Conservation (phyloP, 2,797 vertebrate species). For the Parambassis ranga region DNA sequence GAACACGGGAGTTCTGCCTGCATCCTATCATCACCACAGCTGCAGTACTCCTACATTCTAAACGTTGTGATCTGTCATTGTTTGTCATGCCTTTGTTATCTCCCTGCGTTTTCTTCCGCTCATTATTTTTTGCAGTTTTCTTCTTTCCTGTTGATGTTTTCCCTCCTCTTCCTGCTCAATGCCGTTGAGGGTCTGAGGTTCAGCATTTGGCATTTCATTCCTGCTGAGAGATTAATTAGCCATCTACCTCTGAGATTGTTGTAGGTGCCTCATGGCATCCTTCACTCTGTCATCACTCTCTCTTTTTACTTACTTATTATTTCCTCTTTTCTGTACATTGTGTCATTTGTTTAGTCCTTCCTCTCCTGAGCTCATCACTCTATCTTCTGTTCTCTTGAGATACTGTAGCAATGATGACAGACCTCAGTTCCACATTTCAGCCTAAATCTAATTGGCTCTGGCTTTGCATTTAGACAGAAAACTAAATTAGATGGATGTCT, state of each 20-base stretch:
- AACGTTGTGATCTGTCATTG: not conserved
- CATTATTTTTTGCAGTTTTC: slow-evolving; percentile 31
- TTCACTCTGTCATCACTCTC: slow-evolving; percentile 37
- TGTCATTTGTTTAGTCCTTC: slow-evolving; percentile 1
- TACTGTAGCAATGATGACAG: not conserved
- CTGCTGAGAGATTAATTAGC: slow-evolving; percentile 69
- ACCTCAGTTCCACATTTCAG: slow-evolving; percentile 5
- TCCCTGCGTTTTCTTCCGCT: slow-evolving; percentile 4
- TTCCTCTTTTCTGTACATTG: slow-evolving; percentile 3
- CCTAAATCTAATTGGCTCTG: slow-evolving; percentile 23
- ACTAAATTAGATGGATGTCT: slow-evolving; percentile 30
- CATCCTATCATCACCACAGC: not conserved
- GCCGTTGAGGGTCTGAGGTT: slow-evolving; percentile 29
- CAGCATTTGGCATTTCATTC: slow-evolving; percentile 49
- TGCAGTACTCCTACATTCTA: not conserved
- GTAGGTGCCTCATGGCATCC: slow-evolving; percentile 40
- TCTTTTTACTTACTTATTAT: slow-evolving; percentile 4
- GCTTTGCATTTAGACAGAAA: slow-evolving; percentile 34
- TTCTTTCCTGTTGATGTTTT: slow-evolving; percentile 15
- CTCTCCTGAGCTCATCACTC: not conserved
- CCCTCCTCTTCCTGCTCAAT: slow-evolving; percentile 23
- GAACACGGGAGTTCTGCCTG: not conserved
- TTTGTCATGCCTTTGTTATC: slow-evolving; percentile 4
- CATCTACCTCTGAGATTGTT: slow-evolving; percentile 51
- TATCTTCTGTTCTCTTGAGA: slow-evolving; percentile 11